phyloP scores from a whole-genome alignment of 2,113 vertebrate genomes.

The Sardina pilchardus region DNA sequence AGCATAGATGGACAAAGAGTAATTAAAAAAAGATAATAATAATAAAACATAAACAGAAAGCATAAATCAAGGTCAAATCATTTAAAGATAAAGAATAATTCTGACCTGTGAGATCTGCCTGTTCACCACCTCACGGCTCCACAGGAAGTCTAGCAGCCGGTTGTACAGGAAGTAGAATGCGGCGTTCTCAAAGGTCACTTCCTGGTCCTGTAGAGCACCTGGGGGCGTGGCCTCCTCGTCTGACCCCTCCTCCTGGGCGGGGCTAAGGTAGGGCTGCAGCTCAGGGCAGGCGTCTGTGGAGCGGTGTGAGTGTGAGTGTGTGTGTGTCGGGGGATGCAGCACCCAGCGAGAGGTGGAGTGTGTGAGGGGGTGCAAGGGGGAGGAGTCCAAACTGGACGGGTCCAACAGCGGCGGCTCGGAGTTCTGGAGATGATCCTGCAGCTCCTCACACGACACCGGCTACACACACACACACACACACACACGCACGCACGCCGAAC shows the following conservation, averaged over 20 bases:
- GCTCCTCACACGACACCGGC: conserved; percentile 89
- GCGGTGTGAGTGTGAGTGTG: conserved; percentile 64
- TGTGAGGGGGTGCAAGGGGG: conserved; percentile 87
- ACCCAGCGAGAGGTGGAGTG: conserved; percentile 79
- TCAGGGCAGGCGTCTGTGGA: conserved; percentile 83
- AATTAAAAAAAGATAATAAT: no score
- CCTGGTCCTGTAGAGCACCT: conserved; percentile 59
- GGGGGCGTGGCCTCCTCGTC: conserved; percentile 32
- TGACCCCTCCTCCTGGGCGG: conserved; percentile 67
- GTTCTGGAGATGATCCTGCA: conserved; percentile 84
- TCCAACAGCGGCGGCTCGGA: conserved; percentile 72
- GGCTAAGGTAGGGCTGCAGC: conserved; percentile 77
- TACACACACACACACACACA: conserved; percentile 50
- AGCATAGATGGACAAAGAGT: no score
- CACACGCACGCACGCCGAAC: neutral
- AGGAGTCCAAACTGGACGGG: conserved; percentile 62
- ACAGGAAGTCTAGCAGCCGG: conserved; percentile 92
- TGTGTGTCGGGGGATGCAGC: conserved; percentile 62
- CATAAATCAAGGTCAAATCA: no score
- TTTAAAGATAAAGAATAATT: no score
- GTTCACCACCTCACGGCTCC: conserved; percentile 89
- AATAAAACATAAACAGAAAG: no score
- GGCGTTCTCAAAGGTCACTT: conserved; percentile 84
- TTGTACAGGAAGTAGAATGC: conserved; percentile 98
- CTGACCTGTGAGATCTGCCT: conserved; percentile 90